Evolutionary conservation across 2,113 vertebrate species (phyloP), one percentile per base, ranked within the genome.

Genomic region (Nothoprocta pentlandii): DNA sequence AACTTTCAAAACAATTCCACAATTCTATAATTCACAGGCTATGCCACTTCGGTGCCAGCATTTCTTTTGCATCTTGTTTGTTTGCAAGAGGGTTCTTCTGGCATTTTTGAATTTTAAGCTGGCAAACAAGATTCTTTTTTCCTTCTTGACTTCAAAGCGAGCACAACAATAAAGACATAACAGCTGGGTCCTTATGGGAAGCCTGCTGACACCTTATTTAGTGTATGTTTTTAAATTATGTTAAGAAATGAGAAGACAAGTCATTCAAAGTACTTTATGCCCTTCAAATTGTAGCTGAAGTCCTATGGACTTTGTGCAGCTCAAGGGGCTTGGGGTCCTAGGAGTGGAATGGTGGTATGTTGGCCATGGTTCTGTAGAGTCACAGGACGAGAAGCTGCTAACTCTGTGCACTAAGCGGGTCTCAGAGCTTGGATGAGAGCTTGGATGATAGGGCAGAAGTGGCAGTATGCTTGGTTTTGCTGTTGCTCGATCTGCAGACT

Each of bases 1-100:
- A 71, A 87, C 87, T 94, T 96, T 89, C 78, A 91, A 94, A 95
- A 94, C 49, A 3, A 91, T 95, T 90, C 68, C 58, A 32, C 66
- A 94, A 85, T 61, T 95, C 80, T 82, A 77, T 95, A 91, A 92
- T 95, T 92, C 93, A 96, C 85, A 93, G 85, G 74, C 71, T 77
- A 63, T 2, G 1, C 61, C 68, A 66, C 88, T 88, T 94, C 74
- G 32, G 71, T 95, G 93, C 74, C 83, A 82, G 56, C 42, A 20
- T 90, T 95, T 96, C 92, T 89, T 93, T 96, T 75, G 89, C 91
- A 92, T 77, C 75, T 87, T 93, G 39, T 95, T 96, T 96, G 49
- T 93, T 90, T 92, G 66, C 75, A 89, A 78, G 87, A 95, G 71
- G 80, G 47, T 81, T 90, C 66, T 84, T 84, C 75, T 92, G 93